These are phyloP conservation scores for Drosophila persimilis DNA, from an alignment of 1,140 invertebrate species.

Conservation along the genomic window DNA sequence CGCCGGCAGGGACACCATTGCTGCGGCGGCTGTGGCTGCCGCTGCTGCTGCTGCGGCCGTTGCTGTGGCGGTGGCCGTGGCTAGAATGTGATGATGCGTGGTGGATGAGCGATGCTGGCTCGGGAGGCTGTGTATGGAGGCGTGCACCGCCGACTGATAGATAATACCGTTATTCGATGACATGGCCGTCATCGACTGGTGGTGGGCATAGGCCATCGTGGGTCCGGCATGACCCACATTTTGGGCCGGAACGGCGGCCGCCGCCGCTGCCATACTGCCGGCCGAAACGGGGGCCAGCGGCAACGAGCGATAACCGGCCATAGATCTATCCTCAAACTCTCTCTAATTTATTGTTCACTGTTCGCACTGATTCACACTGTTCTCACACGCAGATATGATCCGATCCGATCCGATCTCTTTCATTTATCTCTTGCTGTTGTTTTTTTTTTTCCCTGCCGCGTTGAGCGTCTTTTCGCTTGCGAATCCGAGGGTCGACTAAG, in stretches of 20 bases:
- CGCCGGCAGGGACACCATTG: slow-evolving; percentile 28
- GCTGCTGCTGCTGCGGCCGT: slow-evolving; percentile 59
- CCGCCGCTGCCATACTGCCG: slow-evolving; percentile 50
- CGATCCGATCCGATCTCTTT: slow-evolving; percentile 6
- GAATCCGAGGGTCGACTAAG: slow-evolving; percentile 54
- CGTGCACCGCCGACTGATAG: slow-evolving; percentile 82
- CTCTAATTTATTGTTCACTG: slow-evolving; percentile 1
- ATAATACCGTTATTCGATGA: slow-evolving; percentile 81
- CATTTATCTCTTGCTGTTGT: slow-evolving; percentile 12
- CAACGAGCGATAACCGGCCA: slow-evolving; percentile 78
- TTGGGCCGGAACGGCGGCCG: slow-evolving; percentile 51
- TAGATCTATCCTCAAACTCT: slow-evolving; percentile 3
- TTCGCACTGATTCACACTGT: slow-evolving; percentile 12
- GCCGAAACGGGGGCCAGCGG: slow-evolving; percentile 71
- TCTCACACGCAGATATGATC: background rate
- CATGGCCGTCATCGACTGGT: slow-evolving; percentile 80
- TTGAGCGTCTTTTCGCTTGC: slow-evolving; percentile 55
- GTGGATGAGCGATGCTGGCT: slow-evolving; percentile 74
- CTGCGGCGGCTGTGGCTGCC: slow-evolving; percentile 53
- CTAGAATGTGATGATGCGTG: slow-evolving; percentile 79
- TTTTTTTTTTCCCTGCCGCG: slow-evolving; percentile 9
- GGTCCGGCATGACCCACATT: slow-evolving; percentile 38
- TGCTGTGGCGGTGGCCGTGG: slow-evolving; percentile 68
- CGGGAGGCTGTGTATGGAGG: slow-evolving; percentile 81
- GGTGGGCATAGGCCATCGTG: slow-evolving; percentile 72